These are phyloP conservation scores for Rotaria socialis DNA, from an alignment of 2,888 invertebrate genomes.

Conservation along the genomic window DNA sequence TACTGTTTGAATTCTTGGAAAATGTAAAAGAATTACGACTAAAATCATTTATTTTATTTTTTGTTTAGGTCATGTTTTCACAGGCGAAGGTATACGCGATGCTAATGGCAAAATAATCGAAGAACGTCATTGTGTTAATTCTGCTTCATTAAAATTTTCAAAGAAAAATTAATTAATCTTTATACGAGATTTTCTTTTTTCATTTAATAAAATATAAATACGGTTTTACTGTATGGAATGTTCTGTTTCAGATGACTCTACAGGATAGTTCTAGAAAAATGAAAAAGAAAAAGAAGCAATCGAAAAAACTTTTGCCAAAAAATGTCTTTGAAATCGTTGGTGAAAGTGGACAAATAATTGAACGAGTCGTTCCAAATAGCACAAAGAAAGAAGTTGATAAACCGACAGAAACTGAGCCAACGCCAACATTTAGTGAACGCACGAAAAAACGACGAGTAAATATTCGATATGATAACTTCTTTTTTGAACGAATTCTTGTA, in stretches of 20 bases:
- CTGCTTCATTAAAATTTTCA: background rate
- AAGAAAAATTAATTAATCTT: background rate
- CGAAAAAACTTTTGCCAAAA: background rate
- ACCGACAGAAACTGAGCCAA: background rate
- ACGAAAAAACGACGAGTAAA: conserved; percentile 26
- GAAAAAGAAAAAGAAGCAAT: background rate
- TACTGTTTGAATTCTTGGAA: too few relatives aligned
- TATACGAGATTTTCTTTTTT: too few relatives aligned
- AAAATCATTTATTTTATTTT: too few relatives aligned
- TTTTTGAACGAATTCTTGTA: too few relatives aligned
- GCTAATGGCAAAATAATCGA: background rate
- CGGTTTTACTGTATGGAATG: too few relatives aligned
- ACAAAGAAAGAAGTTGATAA: background rate
- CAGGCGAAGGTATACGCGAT: background rate
- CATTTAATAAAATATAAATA: too few relatives aligned
- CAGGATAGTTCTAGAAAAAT: background rate
- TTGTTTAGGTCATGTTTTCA: background rate
- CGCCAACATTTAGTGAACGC: conserved; percentile 2
- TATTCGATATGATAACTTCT: background rate
- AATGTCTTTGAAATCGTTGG: conserved; percentile 31
- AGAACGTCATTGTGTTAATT: conserved; percentile 17
- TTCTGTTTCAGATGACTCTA: background rate
- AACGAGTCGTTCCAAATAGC: background rate
- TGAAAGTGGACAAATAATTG: background rate
- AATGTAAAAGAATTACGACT: too few relatives aligned